phyloP scores from a whole-genome alignment of 1,140 invertebrate species.

The Notospermus geniculatus region DNA sequence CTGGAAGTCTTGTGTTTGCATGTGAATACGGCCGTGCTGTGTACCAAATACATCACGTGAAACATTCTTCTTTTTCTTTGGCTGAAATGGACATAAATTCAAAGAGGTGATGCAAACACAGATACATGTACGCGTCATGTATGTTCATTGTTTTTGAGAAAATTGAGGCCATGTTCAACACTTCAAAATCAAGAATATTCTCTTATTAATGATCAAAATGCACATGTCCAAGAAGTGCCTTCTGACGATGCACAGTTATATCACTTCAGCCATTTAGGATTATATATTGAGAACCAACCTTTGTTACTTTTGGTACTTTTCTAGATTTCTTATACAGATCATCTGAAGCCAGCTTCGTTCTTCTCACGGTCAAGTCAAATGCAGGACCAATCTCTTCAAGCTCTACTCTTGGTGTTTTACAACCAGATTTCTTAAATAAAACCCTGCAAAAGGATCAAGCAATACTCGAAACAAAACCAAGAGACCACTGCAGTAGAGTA shows the following conservation, averaged over 20 bases:
- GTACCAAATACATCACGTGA: slow-evolving; percentile 82
- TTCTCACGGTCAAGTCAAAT: slow-evolving; percentile 80
- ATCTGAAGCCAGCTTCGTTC: slow-evolving; percentile 84
- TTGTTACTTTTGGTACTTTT: slow-evolving; percentile 79
- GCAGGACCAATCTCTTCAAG: slow-evolving; percentile 91
- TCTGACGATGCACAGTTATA: too few relatives aligned
- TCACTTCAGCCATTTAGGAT: too few relatives aligned
- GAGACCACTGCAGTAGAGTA: too few relatives aligned
- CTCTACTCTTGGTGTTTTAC: slow-evolving; percentile 82
- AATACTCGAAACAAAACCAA: too few relatives aligned
- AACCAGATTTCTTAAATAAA: slow-evolving; percentile 86
- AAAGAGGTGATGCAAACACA: too few relatives aligned
- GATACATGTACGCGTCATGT: too few relatives aligned
- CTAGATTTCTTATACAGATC: slow-evolving; percentile 86
- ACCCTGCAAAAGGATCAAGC: slow-evolving; percentile 62
- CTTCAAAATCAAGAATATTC: too few relatives aligned
- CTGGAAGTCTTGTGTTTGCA: slow-evolving; percentile 83
- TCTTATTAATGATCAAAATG: too few relatives aligned
- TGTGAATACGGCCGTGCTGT: slow-evolving; percentile 86
- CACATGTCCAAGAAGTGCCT: too few relatives aligned
- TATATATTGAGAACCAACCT: slow-evolving; percentile 58
- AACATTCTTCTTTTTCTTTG: slow-evolving; percentile 88
- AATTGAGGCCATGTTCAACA: too few relatives aligned
- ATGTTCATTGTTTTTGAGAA: too few relatives aligned
- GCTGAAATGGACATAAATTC: slow-evolving; percentile 60